Percentiles rank a stretch among this genome's conserved stretches.
phyloP scores from a whole-genome alignment of 2,888 invertebrate genomes.

The Dysmachus trigonus region DNA sequence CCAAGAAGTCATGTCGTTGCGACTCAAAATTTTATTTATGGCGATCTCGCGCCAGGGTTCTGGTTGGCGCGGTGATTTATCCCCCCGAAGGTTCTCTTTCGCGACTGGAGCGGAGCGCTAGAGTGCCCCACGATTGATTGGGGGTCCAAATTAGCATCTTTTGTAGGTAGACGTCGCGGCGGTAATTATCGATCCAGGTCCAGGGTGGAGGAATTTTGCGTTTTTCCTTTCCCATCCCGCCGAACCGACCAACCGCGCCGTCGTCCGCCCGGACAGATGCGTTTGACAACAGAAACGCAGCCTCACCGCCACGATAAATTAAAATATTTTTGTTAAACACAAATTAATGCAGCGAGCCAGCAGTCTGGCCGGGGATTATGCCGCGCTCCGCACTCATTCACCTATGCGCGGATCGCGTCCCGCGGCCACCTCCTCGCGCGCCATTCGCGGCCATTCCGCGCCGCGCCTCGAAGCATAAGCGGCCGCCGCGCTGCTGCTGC shows the following conservation, averaged over 20 bases:
- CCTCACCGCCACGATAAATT: constrained; percentile 21
- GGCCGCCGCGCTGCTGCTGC: not conserved
- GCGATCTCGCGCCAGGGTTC: constrained; percentile 62
- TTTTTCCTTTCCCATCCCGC: not conserved
- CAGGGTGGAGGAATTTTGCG: not conserved
- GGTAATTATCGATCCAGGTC: constrained; percentile 19
- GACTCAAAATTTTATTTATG: constrained; percentile 56
- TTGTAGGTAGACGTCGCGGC: constrained; percentile 11
- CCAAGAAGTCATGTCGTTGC: constrained; percentile 31
- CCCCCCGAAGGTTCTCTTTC: constrained; percentile 47
- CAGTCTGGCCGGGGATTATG: not conserved
- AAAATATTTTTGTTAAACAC: constrained; percentile 38
- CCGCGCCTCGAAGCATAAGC: not conserved
- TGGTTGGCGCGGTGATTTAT: constrained; percentile 62
- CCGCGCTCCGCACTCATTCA: not conserved
- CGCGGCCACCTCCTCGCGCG: not conserved
- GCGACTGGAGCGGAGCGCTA: not conserved
- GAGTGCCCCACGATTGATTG: not conserved
- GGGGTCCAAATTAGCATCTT: constrained; percentile 33
- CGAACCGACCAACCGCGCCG: not conserved
- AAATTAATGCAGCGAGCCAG: constrained; percentile 24
- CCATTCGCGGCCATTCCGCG: not conserved
- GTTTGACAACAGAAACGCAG: constrained; percentile 26
- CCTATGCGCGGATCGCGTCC: not conserved
- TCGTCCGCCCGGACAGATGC: constrained; percentile 31